Evolutionary conservation across 2,113 vertebrate species (phyloP).

Genomic region (Fregata magnificens): DNA sequence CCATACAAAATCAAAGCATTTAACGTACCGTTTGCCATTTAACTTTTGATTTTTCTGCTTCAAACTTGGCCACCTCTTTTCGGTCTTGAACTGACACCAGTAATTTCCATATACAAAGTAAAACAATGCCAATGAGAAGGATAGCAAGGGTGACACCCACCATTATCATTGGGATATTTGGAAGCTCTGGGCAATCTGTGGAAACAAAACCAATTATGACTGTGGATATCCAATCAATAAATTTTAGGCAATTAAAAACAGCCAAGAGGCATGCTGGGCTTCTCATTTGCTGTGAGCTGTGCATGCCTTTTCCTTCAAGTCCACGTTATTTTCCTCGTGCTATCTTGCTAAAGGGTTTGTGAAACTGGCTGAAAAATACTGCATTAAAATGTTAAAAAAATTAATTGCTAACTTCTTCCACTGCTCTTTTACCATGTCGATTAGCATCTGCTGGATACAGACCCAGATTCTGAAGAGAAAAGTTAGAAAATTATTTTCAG

Average conservation of each 20-base stretch:
- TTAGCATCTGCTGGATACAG: background rate
- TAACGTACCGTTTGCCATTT: conserved; percentile 92
- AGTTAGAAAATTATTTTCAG: background rate
- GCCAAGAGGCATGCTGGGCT: background rate
- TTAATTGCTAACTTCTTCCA: background rate
- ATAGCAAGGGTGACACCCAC: conserved; percentile 90
- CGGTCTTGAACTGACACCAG: conserved; percentile 92
- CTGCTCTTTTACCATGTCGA: background rate
- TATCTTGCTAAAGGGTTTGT: background rate
- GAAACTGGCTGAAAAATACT: background rate
- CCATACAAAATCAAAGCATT: background rate
- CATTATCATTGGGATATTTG: conserved; percentile 90
- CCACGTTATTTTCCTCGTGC: background rate
- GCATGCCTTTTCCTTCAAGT: background rate
- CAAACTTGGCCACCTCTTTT: conserved; percentile 97
- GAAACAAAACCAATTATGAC: conserved; percentile 10
- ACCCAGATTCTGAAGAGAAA: background rate
- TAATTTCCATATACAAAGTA: conserved; percentile 93
- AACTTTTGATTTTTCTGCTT: conserved; percentile 91
- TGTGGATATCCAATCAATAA: background rate
- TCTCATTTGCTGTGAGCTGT: background rate
- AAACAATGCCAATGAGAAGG: conserved; percentile 87
- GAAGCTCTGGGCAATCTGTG: conserved; percentile 87
- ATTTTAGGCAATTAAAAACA: background rate
- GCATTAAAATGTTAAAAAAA: background rate